Base-by-base conservation (phyloP, 2,888 invertebrate genomes). In the Oscheius onirici region DNA sequence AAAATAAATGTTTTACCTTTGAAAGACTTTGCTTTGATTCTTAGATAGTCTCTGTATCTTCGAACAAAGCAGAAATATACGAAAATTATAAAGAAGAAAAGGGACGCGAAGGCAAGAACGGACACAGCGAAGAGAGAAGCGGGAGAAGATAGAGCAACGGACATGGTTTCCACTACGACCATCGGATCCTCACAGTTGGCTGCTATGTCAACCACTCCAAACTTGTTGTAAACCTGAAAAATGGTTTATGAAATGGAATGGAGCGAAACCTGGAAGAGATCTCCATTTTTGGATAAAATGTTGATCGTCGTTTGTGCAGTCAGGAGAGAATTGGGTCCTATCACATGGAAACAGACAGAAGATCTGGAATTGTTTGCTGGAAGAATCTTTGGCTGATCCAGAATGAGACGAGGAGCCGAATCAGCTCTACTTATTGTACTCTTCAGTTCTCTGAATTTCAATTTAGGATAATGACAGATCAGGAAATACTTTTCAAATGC, bases 11-110 rank as follows among this genome's bases (percentile, higher is more conserved):
- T 26, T 61, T 52, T n/a, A 72, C 72, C 67, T 43, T 72, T 67
- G 67, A 72, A 40, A n/a, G 63, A 41, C 26, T 67, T 60, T 15
- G 57, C 63, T 55, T 74, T 74, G n/a, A 26, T 40, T 13, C 46
- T 60, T 8, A 76, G 43, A 58, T 71, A 57, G 46, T 77, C 60
- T 13, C 75, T 71, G 69, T 81, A 78, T 28, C 77, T 72, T 15
- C 68, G 46, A 40, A 82, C 78, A 72, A 82, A 79, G 46, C 80
- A 83, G 40, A 75, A 73, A 60, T 79, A 84, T 8, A 78, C 73
- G 15, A 46, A 57, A 10, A 70, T 24, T 3, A 63, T 51, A 8
- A 61, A 70, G 22, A 63, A 54, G 22, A 70, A 28, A 5, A 70
- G 28, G 5, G 17, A 43, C 13, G 43, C 13, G 17, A 69, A 22